Conservation (phyloP, 1,140 invertebrate species). For the Panulirus ornatus region DNA sequence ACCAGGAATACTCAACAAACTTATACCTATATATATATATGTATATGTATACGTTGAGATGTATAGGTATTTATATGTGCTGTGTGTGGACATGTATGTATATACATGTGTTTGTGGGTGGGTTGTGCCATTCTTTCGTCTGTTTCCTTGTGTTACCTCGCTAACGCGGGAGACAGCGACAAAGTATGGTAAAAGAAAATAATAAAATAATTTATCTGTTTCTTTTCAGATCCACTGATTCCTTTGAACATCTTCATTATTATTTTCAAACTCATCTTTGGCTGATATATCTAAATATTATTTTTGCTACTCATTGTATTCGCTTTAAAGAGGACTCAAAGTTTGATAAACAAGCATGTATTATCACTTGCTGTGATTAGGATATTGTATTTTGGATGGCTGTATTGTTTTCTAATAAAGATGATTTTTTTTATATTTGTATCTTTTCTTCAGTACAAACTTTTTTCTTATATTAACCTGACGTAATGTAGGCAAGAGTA, state of each 20-base stretch:
- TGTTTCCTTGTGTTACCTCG: no score
- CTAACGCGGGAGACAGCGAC: no score
- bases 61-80: no score
- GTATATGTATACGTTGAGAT: no score
- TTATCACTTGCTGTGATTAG: slow-evolving; percentile 28
- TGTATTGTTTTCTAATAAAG: slow-evolving; percentile 41
- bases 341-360: not conserved
- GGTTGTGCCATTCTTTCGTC: no score
- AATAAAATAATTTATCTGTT: no score
- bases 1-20: no score
- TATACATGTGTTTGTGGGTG: no score
- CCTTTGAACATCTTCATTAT: slow-evolving; percentile 56
- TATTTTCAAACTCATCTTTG: slow-evolving; percentile 58
- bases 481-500: no score
- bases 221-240: slow-evolving; percentile 61
- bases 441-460: not conserved
- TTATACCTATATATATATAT: no score
- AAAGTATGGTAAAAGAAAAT: no score
- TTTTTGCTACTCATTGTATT: not conserved
- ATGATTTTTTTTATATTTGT: not conserved
- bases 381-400: slow-evolving; percentile 29
- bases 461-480: not conserved
- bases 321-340: slow-evolving; percentile 5
- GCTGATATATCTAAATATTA: not conserved
- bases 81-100: no score